phyloP scores from a whole-genome alignment of 2,888 invertebrate genomes.

The Protophormia terraenovae region DNA sequence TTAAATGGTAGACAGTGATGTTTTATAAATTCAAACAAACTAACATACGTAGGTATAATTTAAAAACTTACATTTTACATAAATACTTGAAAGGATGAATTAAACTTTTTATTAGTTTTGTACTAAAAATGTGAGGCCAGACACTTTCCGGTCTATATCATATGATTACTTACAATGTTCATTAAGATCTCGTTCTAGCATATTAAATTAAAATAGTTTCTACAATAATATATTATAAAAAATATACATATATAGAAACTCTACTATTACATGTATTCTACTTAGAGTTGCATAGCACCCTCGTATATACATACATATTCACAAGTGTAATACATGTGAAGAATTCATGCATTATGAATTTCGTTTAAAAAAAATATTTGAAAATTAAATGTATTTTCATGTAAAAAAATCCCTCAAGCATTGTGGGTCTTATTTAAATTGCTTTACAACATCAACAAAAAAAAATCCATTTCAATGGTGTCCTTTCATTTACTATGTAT shows the following conservation, averaged over 20 bases:
- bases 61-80: too few species aligned
- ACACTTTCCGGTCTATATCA: too few species aligned
- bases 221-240: too few species aligned
- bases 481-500: constrained; percentile 20
- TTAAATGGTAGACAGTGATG: neutral
- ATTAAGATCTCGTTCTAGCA: too few species aligned
- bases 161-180: too few species aligned
- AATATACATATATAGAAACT: too few species aligned
- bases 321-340: neutral
- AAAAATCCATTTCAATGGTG: neutral
- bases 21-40: neutral
- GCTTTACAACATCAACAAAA: constrained; percentile 10
- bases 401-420: neutral
- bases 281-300: neutral
- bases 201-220: too few species aligned
- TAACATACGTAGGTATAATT: too few species aligned
- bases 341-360: neutral
- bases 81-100: too few species aligned
- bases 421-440: constrained; percentile 31
- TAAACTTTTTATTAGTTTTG: too few species aligned
- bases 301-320: neutral
- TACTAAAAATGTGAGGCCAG: too few species aligned
- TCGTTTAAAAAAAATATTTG: neutral
- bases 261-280: too few species aligned
- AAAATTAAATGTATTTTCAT: neutral